These are phyloP conservation scores for Willowsia nigromaculata DNA, from an alignment of 2,888 invertebrate genomes.

Conservation along the genomic window DNA sequence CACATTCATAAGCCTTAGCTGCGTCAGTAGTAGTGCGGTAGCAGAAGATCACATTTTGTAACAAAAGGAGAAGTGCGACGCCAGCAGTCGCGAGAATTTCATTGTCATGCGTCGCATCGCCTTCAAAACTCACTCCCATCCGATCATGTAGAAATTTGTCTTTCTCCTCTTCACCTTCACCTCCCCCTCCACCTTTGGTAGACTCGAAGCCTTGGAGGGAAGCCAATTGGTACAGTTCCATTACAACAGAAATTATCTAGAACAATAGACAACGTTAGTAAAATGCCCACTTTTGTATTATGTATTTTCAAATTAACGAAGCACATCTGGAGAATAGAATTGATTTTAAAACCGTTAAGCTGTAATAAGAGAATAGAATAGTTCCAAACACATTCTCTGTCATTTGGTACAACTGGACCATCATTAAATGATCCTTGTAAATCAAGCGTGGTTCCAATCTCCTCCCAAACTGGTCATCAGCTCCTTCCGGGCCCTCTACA, in stretches of 20 bases:
- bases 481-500: neutral
- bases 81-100: constrained; percentile 45
- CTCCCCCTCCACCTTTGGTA: neutral
- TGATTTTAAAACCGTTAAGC: constrained; percentile 72
- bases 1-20: constrained; percentile 72
- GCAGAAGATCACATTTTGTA: constrained; percentile 71
- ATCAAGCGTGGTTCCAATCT: constrained; percentile 66
- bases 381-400: constrained; percentile 74
- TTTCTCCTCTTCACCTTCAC: neutral
- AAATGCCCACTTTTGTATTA: too few species aligned
- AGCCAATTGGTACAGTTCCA: constrained; percentile 73
- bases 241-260: constrained; percentile 74
- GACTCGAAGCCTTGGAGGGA: constrained; percentile 54
- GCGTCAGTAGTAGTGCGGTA: constrained; percentile 73
- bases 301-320: too few species aligned
- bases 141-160: neutral
- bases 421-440: constrained; percentile 75
- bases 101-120: constrained; percentile 28
- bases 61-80: constrained; percentile 55
- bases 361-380: constrained; percentile 70
- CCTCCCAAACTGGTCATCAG: constrained; percentile 64
- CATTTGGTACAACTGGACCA: constrained; percentile 76
- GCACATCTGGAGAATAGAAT: too few species aligned
- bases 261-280: neutral
- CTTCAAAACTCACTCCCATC: neutral